Conservation (phyloP, 2,888 invertebrate species). For the Sisyra terminalis region DNA sequence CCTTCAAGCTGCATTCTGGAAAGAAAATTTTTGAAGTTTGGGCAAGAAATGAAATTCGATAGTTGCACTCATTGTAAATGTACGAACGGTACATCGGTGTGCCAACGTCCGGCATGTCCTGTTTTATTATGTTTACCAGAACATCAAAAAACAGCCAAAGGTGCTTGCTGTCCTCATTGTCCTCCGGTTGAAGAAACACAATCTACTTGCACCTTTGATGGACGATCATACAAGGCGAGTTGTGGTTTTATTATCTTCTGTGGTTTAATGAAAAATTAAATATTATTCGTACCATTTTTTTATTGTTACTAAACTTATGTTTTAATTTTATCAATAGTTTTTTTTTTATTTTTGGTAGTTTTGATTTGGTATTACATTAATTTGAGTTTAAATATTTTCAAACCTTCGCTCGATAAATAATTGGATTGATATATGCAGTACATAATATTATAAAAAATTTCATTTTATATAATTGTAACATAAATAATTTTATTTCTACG, state of each 20-base stretch:
- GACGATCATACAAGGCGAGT: conserved; percentile 53
- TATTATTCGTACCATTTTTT: conserved; percentile 13
- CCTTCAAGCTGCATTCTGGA: conserved; percentile 47
- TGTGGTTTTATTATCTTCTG: too few relatives aligned
- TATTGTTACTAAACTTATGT: too few relatives aligned
- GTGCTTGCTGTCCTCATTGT: conserved; percentile 64
- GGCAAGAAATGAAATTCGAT: conserved; percentile 38
- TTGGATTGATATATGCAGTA: too few relatives aligned
- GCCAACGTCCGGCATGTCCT: conserved; percentile 69
- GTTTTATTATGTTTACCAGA: conserved; percentile 74
- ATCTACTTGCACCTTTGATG: conserved; percentile 46
- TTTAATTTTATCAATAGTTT: not conserved
- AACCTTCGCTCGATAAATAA: too few relatives aligned
- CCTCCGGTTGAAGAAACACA: conserved; percentile 50
- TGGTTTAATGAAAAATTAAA: too few relatives aligned
- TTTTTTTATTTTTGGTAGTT: too few relatives aligned
- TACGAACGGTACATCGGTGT: conserved; percentile 58
- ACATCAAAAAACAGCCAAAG: conserved; percentile 43
- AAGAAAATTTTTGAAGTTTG: conserved; percentile 45
- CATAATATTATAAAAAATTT: too few relatives aligned
- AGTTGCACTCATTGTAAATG: conserved; percentile 74
- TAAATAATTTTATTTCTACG: too few relatives aligned
- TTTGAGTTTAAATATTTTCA: too few relatives aligned
- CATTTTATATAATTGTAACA: too few relatives aligned
- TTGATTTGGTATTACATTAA: too few relatives aligned